Percentiles rank a stretch among this genome's conserved stretches.
Evolutionary conservation across 2,888 invertebrate species (phyloP).

Genomic region (Stegophylla sp.): DNA sequence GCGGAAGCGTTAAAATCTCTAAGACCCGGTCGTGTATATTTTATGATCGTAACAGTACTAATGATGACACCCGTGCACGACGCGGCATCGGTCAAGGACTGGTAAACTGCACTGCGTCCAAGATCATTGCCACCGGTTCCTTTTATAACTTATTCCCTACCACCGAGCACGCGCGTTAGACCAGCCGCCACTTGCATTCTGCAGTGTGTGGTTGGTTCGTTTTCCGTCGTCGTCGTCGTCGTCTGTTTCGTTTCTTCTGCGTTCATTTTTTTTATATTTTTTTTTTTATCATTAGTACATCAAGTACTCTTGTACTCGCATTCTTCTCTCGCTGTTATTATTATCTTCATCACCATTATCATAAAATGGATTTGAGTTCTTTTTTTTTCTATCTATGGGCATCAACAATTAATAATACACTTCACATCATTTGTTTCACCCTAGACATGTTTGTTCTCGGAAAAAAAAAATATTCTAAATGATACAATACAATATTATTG

Average conservation of each 20-base stretch:
- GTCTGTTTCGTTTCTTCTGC: neutral
- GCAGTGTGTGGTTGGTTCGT: slow-evolving; percentile 15
- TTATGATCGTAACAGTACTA: neutral
- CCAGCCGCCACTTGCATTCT: slow-evolving; percentile 8
- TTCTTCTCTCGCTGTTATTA: slow-evolving; percentile 18
- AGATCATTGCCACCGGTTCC: slow-evolving; percentile 57
- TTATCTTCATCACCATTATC: slow-evolving; percentile 12
- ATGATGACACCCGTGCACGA: slow-evolving; percentile 17
- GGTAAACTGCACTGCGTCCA: slow-evolving; percentile 58
- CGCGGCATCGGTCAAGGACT: slow-evolving; percentile 57
- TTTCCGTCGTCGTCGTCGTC: neutral
- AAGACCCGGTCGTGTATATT: neutral
- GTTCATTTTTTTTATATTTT: no score
- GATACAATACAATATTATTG: no score
- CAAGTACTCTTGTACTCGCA: slow-evolving; percentile 23
- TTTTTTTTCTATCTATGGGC: neutral
- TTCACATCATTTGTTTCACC: slow-evolving; percentile 6
- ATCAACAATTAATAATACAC: slow-evolving; percentile 12
- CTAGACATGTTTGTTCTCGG: neutral
- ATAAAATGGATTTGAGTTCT: slow-evolving; percentile 25
- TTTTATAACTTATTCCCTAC: slow-evolving; percentile 53
- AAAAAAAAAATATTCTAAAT: neutral
- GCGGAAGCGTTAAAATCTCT: slow-evolving; percentile 45
- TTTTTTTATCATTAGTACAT: slow-evolving; percentile 41
- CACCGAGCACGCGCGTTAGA: slow-evolving; percentile 4